These are phyloP conservation scores for Aviceda subcristata DNA, from an alignment of 2,113 vertebrate species.

Conservation along the genomic window DNA sequence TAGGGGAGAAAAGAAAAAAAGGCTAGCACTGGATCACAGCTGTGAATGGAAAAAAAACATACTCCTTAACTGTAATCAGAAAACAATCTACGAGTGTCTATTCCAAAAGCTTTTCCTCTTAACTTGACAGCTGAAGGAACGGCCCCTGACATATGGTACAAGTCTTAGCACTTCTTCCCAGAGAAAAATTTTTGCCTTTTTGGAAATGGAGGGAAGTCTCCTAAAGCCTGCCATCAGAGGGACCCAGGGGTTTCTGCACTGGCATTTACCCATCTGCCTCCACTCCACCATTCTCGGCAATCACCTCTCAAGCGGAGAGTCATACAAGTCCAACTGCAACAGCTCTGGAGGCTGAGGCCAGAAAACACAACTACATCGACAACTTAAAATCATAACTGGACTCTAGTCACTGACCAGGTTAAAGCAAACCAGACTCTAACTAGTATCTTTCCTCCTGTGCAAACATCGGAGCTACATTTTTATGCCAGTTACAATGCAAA, in stretches of 20 bases:
- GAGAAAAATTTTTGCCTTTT: background rate
- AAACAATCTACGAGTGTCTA: background rate
- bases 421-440: background rate
- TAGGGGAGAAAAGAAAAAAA: background rate
- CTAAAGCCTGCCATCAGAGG: background rate
- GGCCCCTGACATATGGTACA: rapidly evolving
- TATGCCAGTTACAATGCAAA: background rate
- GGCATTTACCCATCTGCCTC: background rate
- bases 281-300: background rate
- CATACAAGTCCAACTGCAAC: background rate
- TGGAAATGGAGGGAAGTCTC: background rate
- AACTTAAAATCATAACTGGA: background rate
- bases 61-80: background rate
- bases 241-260: background rate
- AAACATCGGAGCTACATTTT: background rate
- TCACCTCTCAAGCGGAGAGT: background rate
- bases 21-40: background rate
- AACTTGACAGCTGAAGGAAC: background rate
- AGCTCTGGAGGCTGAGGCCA: background rate
- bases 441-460: background rate
- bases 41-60: background rate
- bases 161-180: background rate
- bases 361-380: rapidly evolving
- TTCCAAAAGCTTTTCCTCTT: background rate
- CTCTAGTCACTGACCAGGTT: background rate